Base-by-base conservation (phyloP, 2,888 invertebrate species). In the Agrochola macilenta region DNA sequence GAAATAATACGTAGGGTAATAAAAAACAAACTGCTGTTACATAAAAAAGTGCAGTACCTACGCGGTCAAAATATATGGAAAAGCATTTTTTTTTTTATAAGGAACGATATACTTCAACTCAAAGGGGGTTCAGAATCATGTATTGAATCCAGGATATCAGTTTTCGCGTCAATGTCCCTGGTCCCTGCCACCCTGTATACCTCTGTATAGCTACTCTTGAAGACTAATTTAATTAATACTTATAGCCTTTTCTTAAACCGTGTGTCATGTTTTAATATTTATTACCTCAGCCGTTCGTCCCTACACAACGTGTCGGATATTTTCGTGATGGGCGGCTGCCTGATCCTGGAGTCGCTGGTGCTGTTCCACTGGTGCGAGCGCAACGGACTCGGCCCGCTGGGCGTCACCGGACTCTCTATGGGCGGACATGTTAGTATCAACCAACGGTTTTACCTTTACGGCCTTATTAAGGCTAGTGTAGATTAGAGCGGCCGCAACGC, bases 301-400 rank as follows among this genome's bases (percentile, higher is more conserved):
- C 97, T 99, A 71, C 98, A 98, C 93, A 98, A 99, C 96, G 99
- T 99, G 7, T 99, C 99, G 35, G 99, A 99, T 94, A 98, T 99
- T 92, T 99, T 99, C 97, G 99, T 99, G 86, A 99, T 99, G 99
- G 99, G 99, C 77, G 99, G 99, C 64, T 99, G 99, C 91, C 97
- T 99, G 79, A 98, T 99, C 84, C 97, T 99, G 89, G 99, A 99
- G 96, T 98, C 99, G 61, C 96, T 99, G 88, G 99, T 98, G 69
- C 96, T 99, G 86, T 97, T 99, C 86, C 98, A 99, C 94, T 99
- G 99, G 99, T 99, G 99, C 93, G 99, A 99, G 95, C 97, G 97
- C 75, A 97, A 98, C 92, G 99, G 99, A 23, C 98, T 98, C 89
- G 99, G 99, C 20, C 99, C 99, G 0, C 97, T 99, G 39, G 99